phyloP scores from a whole-genome alignment of 2,888 invertebrate genomes.

The Synergus laeviventris region DNA sequence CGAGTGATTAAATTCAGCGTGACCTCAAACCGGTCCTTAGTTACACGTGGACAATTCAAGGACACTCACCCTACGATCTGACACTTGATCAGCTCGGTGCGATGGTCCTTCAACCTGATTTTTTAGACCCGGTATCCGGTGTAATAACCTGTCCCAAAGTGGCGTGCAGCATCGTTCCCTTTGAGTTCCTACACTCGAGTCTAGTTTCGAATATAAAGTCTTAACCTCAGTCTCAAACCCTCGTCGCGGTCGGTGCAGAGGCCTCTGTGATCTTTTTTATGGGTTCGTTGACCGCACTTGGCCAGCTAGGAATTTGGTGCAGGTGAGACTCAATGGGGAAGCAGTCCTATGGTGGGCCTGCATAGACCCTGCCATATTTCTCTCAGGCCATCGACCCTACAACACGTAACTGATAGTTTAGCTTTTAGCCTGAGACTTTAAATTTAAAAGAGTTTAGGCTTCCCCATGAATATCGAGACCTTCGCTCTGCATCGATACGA shows the following conservation, averaged over 20 bases:
- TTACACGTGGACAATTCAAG: slow-evolving; percentile 59
- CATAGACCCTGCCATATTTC: slow-evolving; percentile 44
- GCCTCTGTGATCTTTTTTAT: slow-evolving; percentile 54
- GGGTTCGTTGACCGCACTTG: slow-evolving; percentile 68
- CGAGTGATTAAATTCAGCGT: slow-evolving; percentile 43
- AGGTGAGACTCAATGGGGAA: slow-evolving; percentile 69
- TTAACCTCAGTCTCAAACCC: slow-evolving; percentile 20
- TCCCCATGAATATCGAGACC: background rate
- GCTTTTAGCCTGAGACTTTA: slow-evolving; percentile 1
- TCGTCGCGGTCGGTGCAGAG: slow-evolving; percentile 54
- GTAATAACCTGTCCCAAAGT: slow-evolving; percentile 12
- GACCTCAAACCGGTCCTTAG: slow-evolving; percentile 52
- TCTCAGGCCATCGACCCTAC: slow-evolving; percentile 26
- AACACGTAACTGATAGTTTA: slow-evolving; percentile 18
- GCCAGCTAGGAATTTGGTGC: slow-evolving; percentile 74
- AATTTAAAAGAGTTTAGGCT: slow-evolving; percentile 16
- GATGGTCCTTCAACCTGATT: slow-evolving; percentile 49
- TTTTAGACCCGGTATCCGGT: slow-evolving; percentile 46
- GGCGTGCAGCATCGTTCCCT: slow-evolving; percentile 24
- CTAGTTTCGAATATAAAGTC: slow-evolving; percentile 17
- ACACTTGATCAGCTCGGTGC: slow-evolving; percentile 46
- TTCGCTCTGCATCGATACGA: background rate
- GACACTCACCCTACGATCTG: slow-evolving; percentile 53
- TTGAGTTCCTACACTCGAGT: background rate
- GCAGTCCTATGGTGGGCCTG: slow-evolving; percentile 51